Evolutionary conservation across 37 sponge, comb jelly and placozoan species (phyloP).

Genomic region (Aplysina aerophoba): DNA sequence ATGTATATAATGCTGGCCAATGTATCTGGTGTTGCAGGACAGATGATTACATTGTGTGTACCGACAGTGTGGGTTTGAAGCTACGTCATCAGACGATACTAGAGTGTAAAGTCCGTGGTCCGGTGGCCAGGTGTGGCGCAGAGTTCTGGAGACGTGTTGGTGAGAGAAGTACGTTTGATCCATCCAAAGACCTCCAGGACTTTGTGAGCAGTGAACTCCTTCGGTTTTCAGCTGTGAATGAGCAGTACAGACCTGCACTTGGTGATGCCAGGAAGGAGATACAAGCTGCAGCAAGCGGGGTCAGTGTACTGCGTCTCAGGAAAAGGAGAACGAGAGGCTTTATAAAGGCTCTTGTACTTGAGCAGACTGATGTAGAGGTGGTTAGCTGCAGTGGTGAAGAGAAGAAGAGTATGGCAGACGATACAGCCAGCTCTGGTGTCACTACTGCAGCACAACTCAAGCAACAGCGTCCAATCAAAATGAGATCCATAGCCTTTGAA

Average conservation of each 20-base stretch:
- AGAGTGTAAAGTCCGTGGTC: conserved; percentile 29
- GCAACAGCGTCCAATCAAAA: neutral
- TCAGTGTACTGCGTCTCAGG: neutral
- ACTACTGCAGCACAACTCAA: neutral
- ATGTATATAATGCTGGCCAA: no score
- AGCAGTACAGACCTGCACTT: neutral
- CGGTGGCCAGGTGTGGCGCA: conserved; percentile 11
- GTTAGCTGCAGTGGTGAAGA: no score
- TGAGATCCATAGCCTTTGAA: neutral
- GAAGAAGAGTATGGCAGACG: neutral
- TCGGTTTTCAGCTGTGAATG: neutral
- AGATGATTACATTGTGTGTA: conserved; percentile 37
- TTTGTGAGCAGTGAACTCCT: neutral
- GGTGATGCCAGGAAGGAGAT: neutral
- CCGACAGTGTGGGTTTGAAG: conserved; percentile 29
- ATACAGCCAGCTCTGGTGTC: neutral
- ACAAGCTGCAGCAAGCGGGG: neutral
- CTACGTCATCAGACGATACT: neutral
- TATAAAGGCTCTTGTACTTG: conserved; percentile 4
- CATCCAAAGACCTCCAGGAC: neutral
- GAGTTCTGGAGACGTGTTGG: conserved; percentile 37
- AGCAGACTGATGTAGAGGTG: conserved; percentile 40
- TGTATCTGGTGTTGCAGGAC: conserved; percentile 7
- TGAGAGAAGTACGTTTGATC: neutral
- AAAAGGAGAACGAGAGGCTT: neutral